Evolutionary conservation across 2,113 vertebrate genomes (phyloP).

Genomic region (Emydura subglobosa): DNA sequence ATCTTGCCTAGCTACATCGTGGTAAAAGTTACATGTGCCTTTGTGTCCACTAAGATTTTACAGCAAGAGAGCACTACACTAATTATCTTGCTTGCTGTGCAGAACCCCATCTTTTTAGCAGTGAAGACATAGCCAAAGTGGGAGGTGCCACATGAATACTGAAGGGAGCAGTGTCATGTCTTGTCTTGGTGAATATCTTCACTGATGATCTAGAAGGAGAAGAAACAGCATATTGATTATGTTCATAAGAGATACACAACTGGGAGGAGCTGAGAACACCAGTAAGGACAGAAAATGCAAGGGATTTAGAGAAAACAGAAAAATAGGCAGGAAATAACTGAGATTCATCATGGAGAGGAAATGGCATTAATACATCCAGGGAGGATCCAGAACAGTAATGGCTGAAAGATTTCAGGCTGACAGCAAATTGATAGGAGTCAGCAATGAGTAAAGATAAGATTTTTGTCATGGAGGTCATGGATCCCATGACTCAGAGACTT

Average conservation of each 20-base stretch:
- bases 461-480: too few relatives aligned
- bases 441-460: too few relatives aligned
- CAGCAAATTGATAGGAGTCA: not conserved
- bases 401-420: not conserved
- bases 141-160: not conserved
- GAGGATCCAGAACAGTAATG: not conserved
- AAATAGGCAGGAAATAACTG: not conserved
- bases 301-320: not conserved
- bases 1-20: not conserved
- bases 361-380: rapidly evolving
- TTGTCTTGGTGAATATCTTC: not conserved
- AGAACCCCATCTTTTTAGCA: not conserved
- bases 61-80: not conserved
- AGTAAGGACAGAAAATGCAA: not conserved
- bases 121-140: not conserved
- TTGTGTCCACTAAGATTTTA: not conserved
- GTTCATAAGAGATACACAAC: not conserved
- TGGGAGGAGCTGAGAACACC: not conserved
- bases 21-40: not conserved
- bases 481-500: too few relatives aligned
- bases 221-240: not conserved
- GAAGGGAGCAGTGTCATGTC: not conserved
- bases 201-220: not conserved
- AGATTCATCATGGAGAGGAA: rapidly evolving
- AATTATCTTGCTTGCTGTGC: not conserved